Percentiles rank a stretch among this genome's conserved stretches.
These are phyloP conservation scores for Sitta europaea DNA, from an alignment of 2,113 vertebrate genomes.

Conservation along the genomic window DNA sequence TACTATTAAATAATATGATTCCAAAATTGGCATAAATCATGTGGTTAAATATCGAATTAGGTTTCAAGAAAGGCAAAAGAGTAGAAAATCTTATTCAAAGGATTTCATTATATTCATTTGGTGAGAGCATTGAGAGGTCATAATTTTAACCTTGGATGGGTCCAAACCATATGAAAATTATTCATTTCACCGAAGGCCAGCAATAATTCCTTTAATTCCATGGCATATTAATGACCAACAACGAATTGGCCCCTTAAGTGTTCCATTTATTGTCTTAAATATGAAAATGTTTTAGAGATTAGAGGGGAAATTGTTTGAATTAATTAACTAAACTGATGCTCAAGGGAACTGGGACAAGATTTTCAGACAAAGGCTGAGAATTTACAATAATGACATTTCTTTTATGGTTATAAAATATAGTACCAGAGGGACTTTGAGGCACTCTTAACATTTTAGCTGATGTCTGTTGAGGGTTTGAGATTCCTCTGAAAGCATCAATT, in stretches of 20 bases:
- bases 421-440: slow-evolving; percentile 70
- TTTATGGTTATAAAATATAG: slow-evolving; percentile 76
- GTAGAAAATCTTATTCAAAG: slow-evolving; percentile 12
- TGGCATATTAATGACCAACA: slow-evolving; percentile 77
- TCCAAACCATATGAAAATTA: slow-evolving; percentile 60
- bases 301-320: slow-evolving; percentile 79
- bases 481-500: slow-evolving; percentile 76
- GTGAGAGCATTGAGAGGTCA: slow-evolving; percentile 12
- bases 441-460: slow-evolving; percentile 78
- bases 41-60: slow-evolving; percentile 56
- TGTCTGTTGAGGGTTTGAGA: slow-evolving; percentile 71
- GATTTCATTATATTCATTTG: slow-evolving; percentile 63
- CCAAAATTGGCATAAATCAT: slow-evolving; percentile 67
- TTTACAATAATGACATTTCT: slow-evolving; percentile 80
- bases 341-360: slow-evolving; percentile 75
- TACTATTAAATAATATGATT: slow-evolving; percentile 74
- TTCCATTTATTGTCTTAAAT: slow-evolving; percentile 81
- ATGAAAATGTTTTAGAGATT: slow-evolving; percentile 82
- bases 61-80: slow-evolving; percentile 22
- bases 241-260: slow-evolving; percentile 72
- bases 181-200: slow-evolving; percentile 56
- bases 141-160: slow-evolving; percentile 70
- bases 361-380: slow-evolving; percentile 79
- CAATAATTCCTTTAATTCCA: slow-evolving; percentile 73
- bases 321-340: slow-evolving; percentile 78